Evolutionary conservation across 2,797 vertebrate species (phyloP), one percentile per base, ranked within the genome.

Genomic region (Spea hammondii): DNA sequence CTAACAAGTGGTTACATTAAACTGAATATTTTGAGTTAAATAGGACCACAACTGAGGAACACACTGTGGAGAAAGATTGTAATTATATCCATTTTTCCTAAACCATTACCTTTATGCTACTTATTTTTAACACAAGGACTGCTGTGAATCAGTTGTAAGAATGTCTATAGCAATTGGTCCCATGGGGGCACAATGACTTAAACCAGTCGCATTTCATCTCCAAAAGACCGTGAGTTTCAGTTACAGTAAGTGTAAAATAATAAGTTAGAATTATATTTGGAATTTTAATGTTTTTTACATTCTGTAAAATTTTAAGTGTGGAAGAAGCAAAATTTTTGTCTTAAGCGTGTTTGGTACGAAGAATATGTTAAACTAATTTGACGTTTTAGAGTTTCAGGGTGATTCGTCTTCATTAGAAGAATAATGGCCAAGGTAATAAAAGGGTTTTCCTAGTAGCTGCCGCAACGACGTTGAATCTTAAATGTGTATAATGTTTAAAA

Each of bases 401-500:
- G 67, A 71, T 78, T 78, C 70, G 59, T 71, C 67, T 78, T 78
- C 76, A 78, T 78, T 78, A 55, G 68, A 49, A 6, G 32, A 65
- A 65, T 62, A 13, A 9, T 49, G 51, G 62, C 68, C 68, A 70
- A 71, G 68, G 57, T 78, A 59, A 71, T 71, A 78, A 71, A 78
- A 59, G 65, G 68, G 59, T 70, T 77, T 65, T 68, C 68, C 69
- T 65, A 78, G 59, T 64, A 71, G 76, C 57, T 77, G 55, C 62
- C 57, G 71, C 62, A 70, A 51, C 13, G 32, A 65, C 60, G 70
- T 70, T 78, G 45, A 8, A 65, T 45, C 47, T 65, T 17, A 65
- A 65, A 65, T 13, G 11, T 65, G 11, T 8, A 65, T 11, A 48
- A 71, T 49, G 13, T 50, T 57, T 65, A 48, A 53, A 47, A 78